These are phyloP conservation scores for Synergus laeviventris DNA, from an alignment of 2,888 invertebrate genomes.

Conservation along the genomic window DNA sequence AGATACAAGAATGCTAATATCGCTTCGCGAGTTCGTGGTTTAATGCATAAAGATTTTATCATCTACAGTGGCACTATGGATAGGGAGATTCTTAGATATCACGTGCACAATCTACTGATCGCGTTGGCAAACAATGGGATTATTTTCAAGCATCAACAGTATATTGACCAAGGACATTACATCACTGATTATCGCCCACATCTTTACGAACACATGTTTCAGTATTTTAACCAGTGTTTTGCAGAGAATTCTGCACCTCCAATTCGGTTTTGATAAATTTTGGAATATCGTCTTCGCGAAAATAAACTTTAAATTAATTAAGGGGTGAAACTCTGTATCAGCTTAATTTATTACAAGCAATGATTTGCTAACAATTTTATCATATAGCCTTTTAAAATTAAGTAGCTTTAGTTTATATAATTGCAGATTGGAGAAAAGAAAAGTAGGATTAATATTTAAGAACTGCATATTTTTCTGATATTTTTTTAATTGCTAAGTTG, in stretches of 20 bases:
- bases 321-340: too few relatives aligned
- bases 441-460: too few relatives aligned
- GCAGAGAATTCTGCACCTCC: neutral
- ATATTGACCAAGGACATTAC: constrained; percentile 19
- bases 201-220: constrained; percentile 7
- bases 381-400: too few relatives aligned
- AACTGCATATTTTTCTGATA: too few relatives aligned
- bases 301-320: too few relatives aligned
- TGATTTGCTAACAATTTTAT: too few relatives aligned
- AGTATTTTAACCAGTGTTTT: constrained; percentile 18
- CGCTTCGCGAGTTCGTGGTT: neutral
- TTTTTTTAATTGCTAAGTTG: too few relatives aligned
- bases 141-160: constrained; percentile 12
- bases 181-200: neutral
- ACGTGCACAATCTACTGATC: constrained; percentile 3
- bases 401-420: too few relatives aligned
- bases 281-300: too few relatives aligned
- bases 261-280: neutral
- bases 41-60: constrained; percentile 7
- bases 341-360: too few relatives aligned
- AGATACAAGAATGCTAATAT: constrained; percentile 7
- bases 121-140: constrained; percentile 19
- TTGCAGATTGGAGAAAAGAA: too few relatives aligned
- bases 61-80: constrained; percentile 13
- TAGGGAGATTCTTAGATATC: constrained; percentile 8